Evolutionary conservation across 2,797 vertebrate genomes (phyloP), one percentile per base, ranked within the genome.

Genomic region (Petrocephalus sullivani): DNA sequence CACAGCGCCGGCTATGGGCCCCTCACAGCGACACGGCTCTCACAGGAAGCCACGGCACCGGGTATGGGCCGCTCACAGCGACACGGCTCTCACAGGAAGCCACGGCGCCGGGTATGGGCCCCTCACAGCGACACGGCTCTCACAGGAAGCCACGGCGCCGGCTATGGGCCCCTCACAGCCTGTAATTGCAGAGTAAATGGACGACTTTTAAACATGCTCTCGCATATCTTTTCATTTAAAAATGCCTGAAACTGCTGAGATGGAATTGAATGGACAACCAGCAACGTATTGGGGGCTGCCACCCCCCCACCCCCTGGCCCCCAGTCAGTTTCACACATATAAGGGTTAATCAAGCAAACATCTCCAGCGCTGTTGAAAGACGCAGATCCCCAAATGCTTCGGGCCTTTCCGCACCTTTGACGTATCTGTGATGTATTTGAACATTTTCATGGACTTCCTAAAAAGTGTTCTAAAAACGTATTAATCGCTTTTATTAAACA

Each of bases 151-250:
- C 6, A 33, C 37, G 7, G 67, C 33, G 10, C 7, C 14, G 12
- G 23, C 33, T 71, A 5, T 33, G 33, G 33, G 67, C 16, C 33
- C 2, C 33, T 16, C 64, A 37, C 96, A 96, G 96, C 94, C 96
- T 95, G 96, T 96, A 95, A 96, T 96, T 96, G 96, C 96, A 95
- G 95, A 96, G 95, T 95, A 96, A 96, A 96, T 96, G 96, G 96
- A 96, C 95, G 96, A 96, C 96, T 96, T 96, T 97, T 95, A 96
- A 96, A 96, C 95, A 94, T 96, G 96, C 95, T 95, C 96, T 96
- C 95, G 96, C 95, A 96, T 96, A 97, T 97, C 95, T 96, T 96
- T 96, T 95, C 96, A 96, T 96, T 97, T 96, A 96, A 96, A 96
- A 96, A 95, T 95, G 96, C 96, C 95, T 96, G 95, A 97, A 96